Evolutionary conservation across 53 echinoderm and acorn worm genomes (phyloP).

Genomic region (Antedon mediterranea): DNA sequence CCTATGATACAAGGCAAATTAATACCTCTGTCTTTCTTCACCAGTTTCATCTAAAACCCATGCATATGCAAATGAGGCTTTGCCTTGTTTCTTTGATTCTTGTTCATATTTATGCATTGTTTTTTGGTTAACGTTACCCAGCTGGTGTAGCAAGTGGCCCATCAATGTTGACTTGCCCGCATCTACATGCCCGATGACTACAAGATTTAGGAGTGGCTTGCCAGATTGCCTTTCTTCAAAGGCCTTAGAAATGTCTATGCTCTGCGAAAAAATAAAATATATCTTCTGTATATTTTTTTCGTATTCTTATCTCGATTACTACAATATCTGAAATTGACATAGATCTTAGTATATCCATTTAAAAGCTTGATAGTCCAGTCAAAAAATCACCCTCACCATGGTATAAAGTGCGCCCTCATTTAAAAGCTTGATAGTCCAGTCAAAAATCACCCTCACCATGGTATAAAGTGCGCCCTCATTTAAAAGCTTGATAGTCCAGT

Average conservation of each 20-base stretch:
- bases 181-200: constrained; percentile 94
- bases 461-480: too few relatives aligned
- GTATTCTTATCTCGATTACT: too few relatives aligned
- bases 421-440: too few relatives aligned
- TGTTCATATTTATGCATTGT: constrained; percentile 95
- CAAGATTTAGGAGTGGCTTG: constrained; percentile 78
- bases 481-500: too few relatives aligned
- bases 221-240: constrained; percentile 52
- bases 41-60: constrained; percentile 99
- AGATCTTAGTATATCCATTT: too few relatives aligned
- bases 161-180: constrained; percentile 95
- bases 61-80: constrained; percentile 99
- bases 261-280: constrained; percentile 21
- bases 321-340: too few relatives aligned
- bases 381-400: too few relatives aligned
- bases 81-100: constrained; percentile 91
- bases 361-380: too few relatives aligned
- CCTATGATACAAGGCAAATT: too few relatives aligned
- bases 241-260: constrained; percentile 67
- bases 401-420: too few relatives aligned
- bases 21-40: constrained; percentile 87
- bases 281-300: too few relatives aligned
- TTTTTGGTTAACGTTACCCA: constrained; percentile 86
- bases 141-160: constrained; percentile 81
- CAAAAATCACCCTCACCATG: too few relatives aligned